Base-by-base conservation (phyloP, 1,140 invertebrate genomes). In the Himalopsyche phryganea region DNA sequence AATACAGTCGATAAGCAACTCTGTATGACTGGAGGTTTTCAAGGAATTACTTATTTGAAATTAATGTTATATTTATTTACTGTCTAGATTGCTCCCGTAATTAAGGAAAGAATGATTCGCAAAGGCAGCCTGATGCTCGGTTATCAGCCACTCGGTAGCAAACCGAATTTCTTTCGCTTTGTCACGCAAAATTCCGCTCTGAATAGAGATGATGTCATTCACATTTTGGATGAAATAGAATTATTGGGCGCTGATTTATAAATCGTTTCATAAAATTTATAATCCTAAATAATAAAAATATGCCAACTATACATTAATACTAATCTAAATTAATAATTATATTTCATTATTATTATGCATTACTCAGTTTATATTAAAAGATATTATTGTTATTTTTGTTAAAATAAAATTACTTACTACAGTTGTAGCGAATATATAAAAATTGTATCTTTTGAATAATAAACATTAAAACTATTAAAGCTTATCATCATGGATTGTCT, bases 131-230 rank as follows among this genome's bases (percentile, higher is more conserved):
- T 88, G 33, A 87, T 92, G 84, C 78, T 91, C 15, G 78, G 76
- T 11, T 90, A 90, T 68, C 85, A 89, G 68, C 86, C 87, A 0
- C 64, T 87, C 13, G 78, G 76, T 65, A 68, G 74, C 10, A 67
- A 80, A 54, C 77, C 78, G 3, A 83, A 91, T 68, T 90, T 90
- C 69, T 89, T 91, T 68, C 75, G 89, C 42, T 82, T 91, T 65
- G 85, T 88, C 7, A 77, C 87, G 2, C 80, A 82, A 66, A 87
- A 85, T 54, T 87, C 81, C 11, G 72, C 73, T 13, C 61, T 82
- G 0, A 78, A 68, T 1, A 66, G 66, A 48, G 63, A 69, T 15
- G 83, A 85, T 64, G 74, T 85, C 41, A 76, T 81, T 54, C 83
- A 80, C 66, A 76, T 86, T 56, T 60, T 85, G 14, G 72, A 82